A percentile compares a stretch with the other conserved stretches of the same genome.
phyloP scores from a whole-genome alignment of 2,888 invertebrate species.

The Xanthorhoe spadicearia region DNA sequence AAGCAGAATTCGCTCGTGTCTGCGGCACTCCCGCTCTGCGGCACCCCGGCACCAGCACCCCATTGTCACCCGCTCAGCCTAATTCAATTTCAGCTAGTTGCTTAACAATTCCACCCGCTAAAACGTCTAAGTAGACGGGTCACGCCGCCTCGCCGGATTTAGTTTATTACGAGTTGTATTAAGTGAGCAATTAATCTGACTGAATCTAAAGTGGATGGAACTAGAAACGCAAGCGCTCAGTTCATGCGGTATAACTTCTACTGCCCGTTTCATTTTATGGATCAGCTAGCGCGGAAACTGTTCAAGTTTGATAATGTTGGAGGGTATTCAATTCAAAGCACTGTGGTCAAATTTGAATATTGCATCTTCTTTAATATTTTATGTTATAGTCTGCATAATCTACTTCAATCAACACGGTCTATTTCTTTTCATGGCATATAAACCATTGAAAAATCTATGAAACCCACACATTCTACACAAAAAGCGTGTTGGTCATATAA shows the following conservation, averaged over 20 bases:
- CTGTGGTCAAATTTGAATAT: slow-evolving; percentile 14
- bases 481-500: neutral
- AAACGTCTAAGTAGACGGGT: slow-evolving; percentile 72
- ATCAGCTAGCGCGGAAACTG: slow-evolving; percentile 57
- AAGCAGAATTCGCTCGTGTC: slow-evolving; percentile 45
- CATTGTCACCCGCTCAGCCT: slow-evolving; percentile 60
- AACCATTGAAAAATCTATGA: neutral
- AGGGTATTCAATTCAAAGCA: slow-evolving; percentile 7
- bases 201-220: slow-evolving; percentile 63
- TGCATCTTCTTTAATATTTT: neutral
- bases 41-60: slow-evolving; percentile 33
- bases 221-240: slow-evolving; percentile 65
- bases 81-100: slow-evolving; percentile 73
- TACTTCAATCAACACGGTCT: no score
- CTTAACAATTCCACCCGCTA: slow-evolving; percentile 71
- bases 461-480: neutral
- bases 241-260: slow-evolving; percentile 60
- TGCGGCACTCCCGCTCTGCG: slow-evolving; percentile 36
- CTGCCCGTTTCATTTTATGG: slow-evolving; percentile 61
- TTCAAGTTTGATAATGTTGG: slow-evolving; percentile 35
- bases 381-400: neutral
- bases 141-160: slow-evolving; percentile 67
- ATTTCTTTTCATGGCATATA: neutral
- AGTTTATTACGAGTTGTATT: slow-evolving; percentile 73
- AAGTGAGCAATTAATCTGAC: slow-evolving; percentile 69